These are phyloP conservation scores for Daboia siamensis DNA, from an alignment of 2,113 vertebrate genomes.

Conservation along the genomic window DNA sequence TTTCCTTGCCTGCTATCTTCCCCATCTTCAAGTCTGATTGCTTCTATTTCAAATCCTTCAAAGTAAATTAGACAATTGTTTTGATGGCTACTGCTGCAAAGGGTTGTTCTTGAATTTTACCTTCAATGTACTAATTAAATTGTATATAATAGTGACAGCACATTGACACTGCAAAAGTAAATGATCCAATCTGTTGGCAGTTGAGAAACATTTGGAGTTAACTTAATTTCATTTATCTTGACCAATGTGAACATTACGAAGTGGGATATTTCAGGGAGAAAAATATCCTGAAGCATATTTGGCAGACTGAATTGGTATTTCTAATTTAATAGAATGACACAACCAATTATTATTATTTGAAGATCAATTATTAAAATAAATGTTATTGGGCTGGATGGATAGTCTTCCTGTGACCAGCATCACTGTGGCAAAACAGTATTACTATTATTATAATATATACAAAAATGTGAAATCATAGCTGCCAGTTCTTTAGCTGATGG, in stretches of 20 bases:
- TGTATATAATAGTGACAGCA: constrained; percentile 31
- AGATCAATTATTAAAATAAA: neutral
- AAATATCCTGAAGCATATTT: neutral
- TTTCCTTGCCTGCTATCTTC: neutral
- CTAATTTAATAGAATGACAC: neutral
- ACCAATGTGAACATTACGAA: constrained; percentile 31
- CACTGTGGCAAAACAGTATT: neutral
- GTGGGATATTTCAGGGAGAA: neutral
- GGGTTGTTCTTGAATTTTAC: constrained; percentile 31
- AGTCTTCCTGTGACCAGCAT: neutral
- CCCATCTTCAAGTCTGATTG: neutral
- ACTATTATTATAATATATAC: neutral
- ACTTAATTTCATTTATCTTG: constrained; percentile 33
- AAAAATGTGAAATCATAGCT: too few species aligned
- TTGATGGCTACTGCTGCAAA: constrained; percentile 31
- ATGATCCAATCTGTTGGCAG: constrained; percentile 28
- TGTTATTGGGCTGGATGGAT: neutral
- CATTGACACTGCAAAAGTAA: constrained; percentile 29
- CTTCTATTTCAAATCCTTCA: constrained; percentile 29
- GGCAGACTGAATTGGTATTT: neutral
- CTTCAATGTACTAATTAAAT: constrained; percentile 36
- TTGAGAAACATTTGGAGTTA: constrained; percentile 2
- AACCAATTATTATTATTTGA: neutral
- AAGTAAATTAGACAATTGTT: constrained; percentile 32
- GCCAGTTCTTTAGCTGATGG: too few species aligned